A percentile compares a stretch with the other conserved stretches of the same genome.
Conservation (phyloP, 2,888 invertebrate genomes). For the Caenorhabditis virilis region DNA sequence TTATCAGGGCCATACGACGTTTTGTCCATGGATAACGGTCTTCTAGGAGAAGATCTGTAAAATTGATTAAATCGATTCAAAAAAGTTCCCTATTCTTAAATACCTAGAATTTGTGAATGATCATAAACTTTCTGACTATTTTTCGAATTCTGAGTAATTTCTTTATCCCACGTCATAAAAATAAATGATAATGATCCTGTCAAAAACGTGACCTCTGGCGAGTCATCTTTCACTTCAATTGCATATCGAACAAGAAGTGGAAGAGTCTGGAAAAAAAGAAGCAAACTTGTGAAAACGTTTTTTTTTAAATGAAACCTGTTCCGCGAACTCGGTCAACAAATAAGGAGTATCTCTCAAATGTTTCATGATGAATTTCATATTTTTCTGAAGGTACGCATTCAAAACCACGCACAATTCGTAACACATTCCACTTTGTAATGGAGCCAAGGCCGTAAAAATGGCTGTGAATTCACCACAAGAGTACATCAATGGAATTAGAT, state of each 20-base stretch:
- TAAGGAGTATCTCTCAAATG: slow-evolving; percentile 35
- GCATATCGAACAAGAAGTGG: slow-evolving; percentile 7
- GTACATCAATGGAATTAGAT: slow-evolving; percentile 29
- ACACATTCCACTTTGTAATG: slow-evolving; percentile 19
- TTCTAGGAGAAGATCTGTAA: too few relatives aligned
- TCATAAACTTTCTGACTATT: too few relatives aligned
- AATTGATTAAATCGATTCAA: too few relatives aligned
- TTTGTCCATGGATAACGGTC: too few relatives aligned
- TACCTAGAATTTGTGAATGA: too few relatives aligned
- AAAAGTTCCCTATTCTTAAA: too few relatives aligned
- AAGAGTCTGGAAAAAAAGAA: slow-evolving; percentile 2
- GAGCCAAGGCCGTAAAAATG: slow-evolving; percentile 41
- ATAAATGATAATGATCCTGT: too few relatives aligned
- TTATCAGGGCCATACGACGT: too few relatives aligned
- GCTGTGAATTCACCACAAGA: slow-evolving; percentile 44
- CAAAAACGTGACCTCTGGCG: not conserved
- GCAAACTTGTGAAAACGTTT: not conserved
- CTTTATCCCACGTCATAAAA: too few relatives aligned
- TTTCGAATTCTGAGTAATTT: too few relatives aligned
- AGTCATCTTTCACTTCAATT: not conserved
- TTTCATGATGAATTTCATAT: slow-evolving; percentile 28
- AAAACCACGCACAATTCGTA: slow-evolving; percentile 11
- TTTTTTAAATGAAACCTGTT: slow-evolving; percentile 16
- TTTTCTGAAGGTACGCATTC: slow-evolving; percentile 10
- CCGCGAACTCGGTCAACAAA: slow-evolving; percentile 37